Evolutionary conservation across 2,888 invertebrate species (phyloP), one percentile per base, ranked within the genome.

Genomic region (Lysandra coridon): DNA sequence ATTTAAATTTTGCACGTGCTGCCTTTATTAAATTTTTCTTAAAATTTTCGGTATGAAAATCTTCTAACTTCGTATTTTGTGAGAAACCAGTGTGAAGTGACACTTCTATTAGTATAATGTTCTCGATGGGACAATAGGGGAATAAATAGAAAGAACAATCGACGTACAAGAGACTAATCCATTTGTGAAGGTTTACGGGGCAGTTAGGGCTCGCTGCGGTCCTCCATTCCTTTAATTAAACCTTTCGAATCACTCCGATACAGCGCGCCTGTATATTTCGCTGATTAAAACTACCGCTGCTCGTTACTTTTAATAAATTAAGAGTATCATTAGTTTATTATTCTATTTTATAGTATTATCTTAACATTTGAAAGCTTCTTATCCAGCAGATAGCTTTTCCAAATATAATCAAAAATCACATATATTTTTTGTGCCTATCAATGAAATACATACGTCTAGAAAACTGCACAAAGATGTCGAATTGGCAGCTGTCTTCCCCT

Each of bases 211-310:
- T 82, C 85, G 84, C 84, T 84, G 83, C 82, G 81, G 83, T 80
- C 81, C 81, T 85, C 91, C 92, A 92, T 91, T 91, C 87, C 87
- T 90, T 91, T 93, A 92, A 93, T 93, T 92, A 93, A 92, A 88
- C 88, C 87, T 87, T 87, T 85, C 85, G 83, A 82, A 85, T 83
- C 83, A 85, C 85, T 84, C 81, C 85, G 83, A 83, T 83, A 83
- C 84, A 82, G 79, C 82, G 81, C 81, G 83, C 80, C 82, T 82
- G 82, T 83, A 83, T 82, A 82, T 82, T 78, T 78, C 76, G 79
- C 74, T 77, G 53, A 80, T 80, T 81, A 79, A 79, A 80, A 80
- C 80, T 49, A 75, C 75, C 14, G 30, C 80, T 81, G 69, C 74
- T 80, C 73, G 62, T 78, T 80, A 78, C 80, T 81, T 81, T 81